Evolutionary conservation across 2,113 vertebrate genomes (phyloP).

Genomic region (Festucalex cinctus): DNA sequence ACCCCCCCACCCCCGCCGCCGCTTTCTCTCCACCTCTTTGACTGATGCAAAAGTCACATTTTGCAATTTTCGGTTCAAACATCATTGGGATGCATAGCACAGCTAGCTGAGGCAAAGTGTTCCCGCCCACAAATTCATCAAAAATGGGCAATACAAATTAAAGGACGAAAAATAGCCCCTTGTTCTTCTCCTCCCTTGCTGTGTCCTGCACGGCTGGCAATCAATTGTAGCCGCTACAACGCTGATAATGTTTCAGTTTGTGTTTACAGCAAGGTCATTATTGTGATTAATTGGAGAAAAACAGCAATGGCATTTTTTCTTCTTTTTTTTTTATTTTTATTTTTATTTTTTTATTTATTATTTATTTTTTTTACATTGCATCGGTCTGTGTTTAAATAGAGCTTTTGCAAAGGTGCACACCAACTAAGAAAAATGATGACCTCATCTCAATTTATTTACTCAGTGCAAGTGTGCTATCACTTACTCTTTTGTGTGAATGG

Average conservation of each 20-base stretch:
- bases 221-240: background rate
- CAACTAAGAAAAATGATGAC: no score
- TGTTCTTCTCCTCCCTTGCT: background rate
- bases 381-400: background rate
- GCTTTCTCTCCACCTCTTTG: no score
- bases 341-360: no score
- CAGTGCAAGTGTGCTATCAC: no score
- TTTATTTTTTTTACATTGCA: background rate
- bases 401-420: background rate
- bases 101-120: background rate
- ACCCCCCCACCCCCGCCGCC: background rate
- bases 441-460: no score
- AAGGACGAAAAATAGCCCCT: background rate
- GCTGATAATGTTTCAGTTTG: background rate
- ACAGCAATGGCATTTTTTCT: background rate
- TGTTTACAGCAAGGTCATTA: background rate
- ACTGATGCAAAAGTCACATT: no score
- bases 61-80: no score
- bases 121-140: conserved; percentile 1
- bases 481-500: no score
- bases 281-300: background rate
- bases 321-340: no score
- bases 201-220: background rate
- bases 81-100: background rate
- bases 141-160: background rate